A percentile compares a stretch with the other conserved stretches of the same genome.
phyloP scores from a whole-genome alignment of 1,140 invertebrate genomes.

The Drosophila simulans region DNA sequence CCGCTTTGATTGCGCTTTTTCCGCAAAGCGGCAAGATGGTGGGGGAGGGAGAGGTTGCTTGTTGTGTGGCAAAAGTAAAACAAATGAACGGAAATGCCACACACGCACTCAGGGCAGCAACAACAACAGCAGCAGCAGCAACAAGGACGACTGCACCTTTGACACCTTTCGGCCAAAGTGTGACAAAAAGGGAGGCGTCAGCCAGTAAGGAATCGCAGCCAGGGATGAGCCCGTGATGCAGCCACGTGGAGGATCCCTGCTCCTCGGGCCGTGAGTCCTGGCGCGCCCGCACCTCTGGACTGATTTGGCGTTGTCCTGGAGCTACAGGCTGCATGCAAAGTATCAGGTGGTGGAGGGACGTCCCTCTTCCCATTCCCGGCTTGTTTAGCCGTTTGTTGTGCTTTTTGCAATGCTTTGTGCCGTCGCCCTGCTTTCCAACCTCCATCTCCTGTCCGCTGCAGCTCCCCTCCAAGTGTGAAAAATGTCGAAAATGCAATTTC shows the following conservation, averaged over 20 bases:
- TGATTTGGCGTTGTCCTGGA: conserved; percentile 23
- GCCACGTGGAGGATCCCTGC: neutral
- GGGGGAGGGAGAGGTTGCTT: too few species aligned
- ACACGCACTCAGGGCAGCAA: conserved; percentile 65
- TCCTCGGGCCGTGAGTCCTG: conserved; percentile 1
- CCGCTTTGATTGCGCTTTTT: conserved; percentile 83
- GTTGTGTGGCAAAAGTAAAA: conserved; percentile 72
- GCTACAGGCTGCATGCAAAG: conserved; percentile 71
- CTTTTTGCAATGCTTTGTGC: conserved; percentile 71
- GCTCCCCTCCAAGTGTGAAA: conserved; percentile 73
- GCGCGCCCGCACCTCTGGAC: conserved; percentile 25
- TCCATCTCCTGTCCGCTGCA: conserved; percentile 37
- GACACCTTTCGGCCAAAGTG: conserved; percentile 78
- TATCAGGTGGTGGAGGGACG: conserved; percentile 45
- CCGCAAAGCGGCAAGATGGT: conserved; percentile 39
- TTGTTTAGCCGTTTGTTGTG: conserved; percentile 71
- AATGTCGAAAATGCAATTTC: conserved; percentile 83
- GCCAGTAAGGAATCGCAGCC: conserved; percentile 22
- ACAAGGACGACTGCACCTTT: conserved; percentile 71
- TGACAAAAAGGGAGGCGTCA: conserved; percentile 60
- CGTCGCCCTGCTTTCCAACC: conserved; percentile 15
- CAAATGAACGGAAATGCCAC: conserved; percentile 83
- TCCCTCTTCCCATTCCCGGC: neutral
- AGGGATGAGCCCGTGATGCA: conserved; percentile 43
- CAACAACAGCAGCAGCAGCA: conserved; percentile 32